Percentiles rank a stretch among this genome's conserved stretches.
Conservation (phyloP, 2,797 vertebrate species). For the Neopelma chrysocephalum region DNA sequence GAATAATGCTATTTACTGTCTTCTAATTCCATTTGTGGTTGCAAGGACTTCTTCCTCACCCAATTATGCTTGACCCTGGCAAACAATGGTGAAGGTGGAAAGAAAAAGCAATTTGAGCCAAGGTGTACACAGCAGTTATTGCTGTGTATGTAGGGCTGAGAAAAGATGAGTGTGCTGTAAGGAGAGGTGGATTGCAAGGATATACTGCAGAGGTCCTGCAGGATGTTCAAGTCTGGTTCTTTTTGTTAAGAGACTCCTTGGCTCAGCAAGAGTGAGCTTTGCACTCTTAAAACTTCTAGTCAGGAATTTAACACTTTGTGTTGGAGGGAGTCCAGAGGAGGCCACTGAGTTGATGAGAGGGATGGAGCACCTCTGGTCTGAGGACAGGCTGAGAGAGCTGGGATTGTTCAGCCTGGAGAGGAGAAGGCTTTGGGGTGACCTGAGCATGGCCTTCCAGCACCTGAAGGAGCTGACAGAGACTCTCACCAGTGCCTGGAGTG, state of each 20-base stretch:
- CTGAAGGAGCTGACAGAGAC: neutral
- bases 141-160: neutral
- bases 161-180: neutral
- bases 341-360: too few relatives aligned
- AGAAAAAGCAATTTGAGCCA: neutral
- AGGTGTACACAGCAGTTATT: neutral
- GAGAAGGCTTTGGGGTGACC: neutral
- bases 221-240: neutral
- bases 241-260: neutral
- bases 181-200: neutral
- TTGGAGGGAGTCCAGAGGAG: neutral
- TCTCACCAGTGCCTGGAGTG: neutral
- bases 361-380: neutral
- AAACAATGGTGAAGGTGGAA: neutral
- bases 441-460: accelerated
- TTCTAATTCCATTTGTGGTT: neutral
- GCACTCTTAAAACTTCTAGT: neutral
- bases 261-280: neutral
- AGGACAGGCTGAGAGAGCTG: neutral
- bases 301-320: neutral
- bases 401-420: neutral
- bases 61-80: neutral
- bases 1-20: neutral
- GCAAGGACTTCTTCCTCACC: neutral
- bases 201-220: neutral